These are phyloP conservation scores for Trichopoda pennipes DNA, from an alignment of 2,888 invertebrate genomes.

Conservation along the genomic window DNA sequence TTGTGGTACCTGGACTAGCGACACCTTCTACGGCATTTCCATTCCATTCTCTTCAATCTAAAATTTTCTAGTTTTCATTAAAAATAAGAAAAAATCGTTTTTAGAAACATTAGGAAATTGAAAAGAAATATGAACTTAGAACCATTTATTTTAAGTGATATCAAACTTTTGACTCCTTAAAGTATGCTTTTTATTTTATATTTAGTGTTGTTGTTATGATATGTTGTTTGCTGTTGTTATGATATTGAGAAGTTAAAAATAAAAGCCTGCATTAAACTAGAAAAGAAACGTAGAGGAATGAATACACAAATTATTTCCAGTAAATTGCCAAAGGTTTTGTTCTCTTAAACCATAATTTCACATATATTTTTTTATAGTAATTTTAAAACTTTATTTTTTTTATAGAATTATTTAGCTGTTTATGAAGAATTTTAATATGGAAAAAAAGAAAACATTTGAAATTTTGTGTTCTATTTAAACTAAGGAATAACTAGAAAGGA, in stretches of 20 bases:
- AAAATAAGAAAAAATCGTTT: no score
- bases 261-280: conserved; percentile 7
- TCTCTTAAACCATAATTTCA: conserved; percentile 28
- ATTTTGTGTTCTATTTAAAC: background rate
- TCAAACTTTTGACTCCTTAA: conserved; percentile 1
- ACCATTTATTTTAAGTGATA: background rate
- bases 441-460: background rate
- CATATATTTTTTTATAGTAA: conserved; percentile 20
- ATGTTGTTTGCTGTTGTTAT: conserved; percentile 15
- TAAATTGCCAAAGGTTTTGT: conserved; percentile 63
- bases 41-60: no score
- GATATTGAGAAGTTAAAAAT: background rate
- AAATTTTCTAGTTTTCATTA: no score
- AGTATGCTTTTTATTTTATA: conserved; percentile 31
- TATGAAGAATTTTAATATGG: conserved; percentile 29
- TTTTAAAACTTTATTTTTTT: conserved; percentile 1
- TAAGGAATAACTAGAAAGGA: conserved; percentile 15
- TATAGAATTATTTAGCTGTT: conserved; percentile 27
- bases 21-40: no score
- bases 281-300: background rate
- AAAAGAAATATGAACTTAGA: no score
- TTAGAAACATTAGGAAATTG: no score
- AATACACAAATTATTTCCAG: conserved; percentile 58
- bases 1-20: no score
- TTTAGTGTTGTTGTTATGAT: no score